Evolutionary conservation across 2,888 invertebrate species (phyloP).

Genomic region (Macrophya alboannulata): DNA sequence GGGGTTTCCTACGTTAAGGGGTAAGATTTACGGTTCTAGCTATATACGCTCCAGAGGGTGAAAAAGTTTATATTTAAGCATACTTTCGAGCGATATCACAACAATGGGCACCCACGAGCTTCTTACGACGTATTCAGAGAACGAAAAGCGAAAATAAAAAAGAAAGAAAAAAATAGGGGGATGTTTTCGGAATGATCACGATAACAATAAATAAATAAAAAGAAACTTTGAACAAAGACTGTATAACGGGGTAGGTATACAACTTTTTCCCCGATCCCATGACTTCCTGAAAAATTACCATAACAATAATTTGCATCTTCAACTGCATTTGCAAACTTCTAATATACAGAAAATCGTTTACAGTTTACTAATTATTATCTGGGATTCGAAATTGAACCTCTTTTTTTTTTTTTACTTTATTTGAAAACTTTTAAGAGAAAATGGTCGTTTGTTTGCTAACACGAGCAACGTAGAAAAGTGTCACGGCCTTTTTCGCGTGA

Average conservation of each 20-base stretch:
- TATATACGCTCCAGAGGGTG: conserved; percentile 42
- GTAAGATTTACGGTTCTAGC: conserved; percentile 65
- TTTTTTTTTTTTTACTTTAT: neutral
- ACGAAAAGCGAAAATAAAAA: neutral
- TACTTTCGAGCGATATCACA: conserved; percentile 42
- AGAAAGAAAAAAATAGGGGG: neutral
- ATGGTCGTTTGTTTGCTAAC: conserved; percentile 50
- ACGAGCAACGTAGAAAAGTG: conserved; percentile 48
- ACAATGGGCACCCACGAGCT: conserved; percentile 32
- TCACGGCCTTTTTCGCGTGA: conserved; percentile 52
- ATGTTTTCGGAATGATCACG: conserved; percentile 20
- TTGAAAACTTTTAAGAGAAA: conserved; percentile 37
- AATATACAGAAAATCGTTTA: neutral
- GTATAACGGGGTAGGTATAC: neutral
- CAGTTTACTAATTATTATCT: conserved; percentile 11
- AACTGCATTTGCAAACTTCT: neutral
- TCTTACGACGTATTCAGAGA: conserved; percentile 7
- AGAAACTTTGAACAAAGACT: neutral
- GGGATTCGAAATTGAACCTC: conserved; percentile 26
- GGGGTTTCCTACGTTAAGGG: conserved; percentile 52
- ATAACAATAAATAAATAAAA: conserved; percentile 46
- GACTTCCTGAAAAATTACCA: neutral
- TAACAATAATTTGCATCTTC: neutral
- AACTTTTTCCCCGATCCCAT: neutral
- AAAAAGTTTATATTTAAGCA: conserved; percentile 67